Percentiles rank a stretch among this genome's conserved stretches.
Evolutionary conservation across 2,888 invertebrate genomes (phyloP).

Genomic region (Aelia acuminata): DNA sequence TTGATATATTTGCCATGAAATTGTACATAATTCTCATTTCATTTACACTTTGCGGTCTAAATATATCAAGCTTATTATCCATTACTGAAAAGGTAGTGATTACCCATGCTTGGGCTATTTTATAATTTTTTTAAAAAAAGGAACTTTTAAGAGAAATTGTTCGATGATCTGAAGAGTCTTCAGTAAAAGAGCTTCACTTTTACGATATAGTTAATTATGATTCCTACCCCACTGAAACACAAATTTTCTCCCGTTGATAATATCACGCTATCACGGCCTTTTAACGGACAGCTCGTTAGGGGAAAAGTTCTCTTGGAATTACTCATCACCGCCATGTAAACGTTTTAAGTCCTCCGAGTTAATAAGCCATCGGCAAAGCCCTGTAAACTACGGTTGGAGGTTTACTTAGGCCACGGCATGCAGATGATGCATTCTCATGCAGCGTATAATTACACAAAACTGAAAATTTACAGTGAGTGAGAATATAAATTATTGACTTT

Average conservation of each 20-base stretch:
- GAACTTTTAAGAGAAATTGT: too few species aligned
- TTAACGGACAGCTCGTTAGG: background rate
- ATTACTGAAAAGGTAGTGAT: too few species aligned
- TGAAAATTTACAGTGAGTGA: background rate
- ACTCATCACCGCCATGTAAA: background rate
- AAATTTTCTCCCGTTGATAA: background rate
- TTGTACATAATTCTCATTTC: too few species aligned
- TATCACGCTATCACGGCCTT: background rate
- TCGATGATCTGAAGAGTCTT: too few species aligned
- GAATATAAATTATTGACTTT: conserved; percentile 44
- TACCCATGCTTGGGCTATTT: too few species aligned
- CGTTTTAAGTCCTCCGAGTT: conserved; percentile 1
- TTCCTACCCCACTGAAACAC: background rate
- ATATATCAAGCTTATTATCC: too few species aligned
- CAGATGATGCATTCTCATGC: conserved; percentile 44
- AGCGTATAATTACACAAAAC: conserved; percentile 24
- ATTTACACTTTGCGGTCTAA: too few species aligned
- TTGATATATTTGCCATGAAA: too few species aligned
- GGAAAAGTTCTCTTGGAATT: conserved; percentile 1
- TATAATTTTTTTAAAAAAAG: too few species aligned
- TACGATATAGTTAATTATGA: background rate
- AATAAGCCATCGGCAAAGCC: background rate
- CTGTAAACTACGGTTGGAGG: background rate
- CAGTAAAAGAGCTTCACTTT: too few species aligned
- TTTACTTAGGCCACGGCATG: conserved; percentile 31